Base-by-base conservation (phyloP, 1,140 invertebrate genomes). In the Lordiphosa clarofinis region DNA sequence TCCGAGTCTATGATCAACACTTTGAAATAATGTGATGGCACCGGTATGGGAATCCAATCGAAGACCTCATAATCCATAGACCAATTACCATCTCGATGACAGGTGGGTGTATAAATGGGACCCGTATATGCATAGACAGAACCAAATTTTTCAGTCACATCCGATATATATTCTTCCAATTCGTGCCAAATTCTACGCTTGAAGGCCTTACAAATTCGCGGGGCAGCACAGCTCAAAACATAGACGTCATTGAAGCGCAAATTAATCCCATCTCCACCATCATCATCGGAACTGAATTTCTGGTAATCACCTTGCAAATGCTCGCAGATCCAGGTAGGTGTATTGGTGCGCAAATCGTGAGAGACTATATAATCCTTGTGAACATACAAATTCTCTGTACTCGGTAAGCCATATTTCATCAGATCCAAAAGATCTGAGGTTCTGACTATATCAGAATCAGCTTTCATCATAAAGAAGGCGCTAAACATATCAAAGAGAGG, bases 301-400 rank as follows among this genome's bases (percentile, higher is more conserved):
- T 54, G 31, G 15, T 58, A 82, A 15, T 68, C 47, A 15, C 58
- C 58, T 2, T 9, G 39, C n/a, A 86, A 47, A 12, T 84, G 78
- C 10, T 84, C 79, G 19, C 78, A 84, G 2, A 84, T 66, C 78
- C 78, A 84, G 19, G 35, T 48, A 0, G 73, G 60, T 0, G 50
- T n/a, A 15, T 73, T 78, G 1, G 52, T 70, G 36, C 35, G 4
- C 4, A 59, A n/a, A n/a, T 84, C 69, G 10, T 73, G 73, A 4
- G 79, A 73, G 0, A 84, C 65, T 21, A 84, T 60, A 5, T 84
- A 84, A 33, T 84, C 79, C 50, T 71, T 70, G 56, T 86, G 79
- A 4, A 78, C 52, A 13, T 59, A 44, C 10, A 84, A 24, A 37
- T 84, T 64, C 11, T 73, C 78, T 2, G 54, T 49, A 12, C 78